Conservation (phyloP, 2,888 invertebrate genomes). For the Eilema depressum region DNA sequence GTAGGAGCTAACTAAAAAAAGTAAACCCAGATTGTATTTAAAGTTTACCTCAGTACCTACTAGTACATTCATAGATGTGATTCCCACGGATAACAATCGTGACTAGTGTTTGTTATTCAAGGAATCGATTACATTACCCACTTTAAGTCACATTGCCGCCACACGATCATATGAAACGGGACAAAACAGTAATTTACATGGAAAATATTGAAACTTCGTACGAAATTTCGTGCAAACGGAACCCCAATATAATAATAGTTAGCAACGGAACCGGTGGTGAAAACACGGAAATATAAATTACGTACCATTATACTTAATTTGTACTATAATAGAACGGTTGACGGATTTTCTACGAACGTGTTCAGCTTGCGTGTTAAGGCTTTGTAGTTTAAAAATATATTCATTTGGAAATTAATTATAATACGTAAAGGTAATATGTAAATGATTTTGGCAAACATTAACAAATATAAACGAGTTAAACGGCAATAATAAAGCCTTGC, state of each 20-base stretch:
- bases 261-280: conserved; percentile 3
- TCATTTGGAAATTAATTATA: background rate
- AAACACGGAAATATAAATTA: conserved; percentile 26
- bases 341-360: conserved; percentile 30
- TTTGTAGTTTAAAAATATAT: background rate
- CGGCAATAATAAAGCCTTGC: background rate
- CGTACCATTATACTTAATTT: conserved; percentile 14
- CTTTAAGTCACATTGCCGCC: background rate
- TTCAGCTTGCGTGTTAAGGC: conserved; percentile 34
- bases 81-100: conserved; percentile 16
- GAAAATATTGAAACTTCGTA: conserved; percentile 15
- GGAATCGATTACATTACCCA: conserved; percentile 17
- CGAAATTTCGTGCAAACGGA: conserved; percentile 17
- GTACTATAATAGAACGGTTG: conserved; percentile 17
- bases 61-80: conserved; percentile 8
- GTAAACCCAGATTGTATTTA: background rate
- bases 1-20: background rate
- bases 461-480: too few relatives aligned
- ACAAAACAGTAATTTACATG: conserved; percentile 12
- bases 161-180: conserved; percentile 11
- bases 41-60: background rate
- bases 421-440: background rate
- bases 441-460: background rate
- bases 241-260: conserved; percentile 10
- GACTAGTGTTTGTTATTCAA: conserved; percentile 17